Evolutionary conservation across 2,113 vertebrate species (phyloP).

Genomic region (Heptranchias perlo): DNA sequence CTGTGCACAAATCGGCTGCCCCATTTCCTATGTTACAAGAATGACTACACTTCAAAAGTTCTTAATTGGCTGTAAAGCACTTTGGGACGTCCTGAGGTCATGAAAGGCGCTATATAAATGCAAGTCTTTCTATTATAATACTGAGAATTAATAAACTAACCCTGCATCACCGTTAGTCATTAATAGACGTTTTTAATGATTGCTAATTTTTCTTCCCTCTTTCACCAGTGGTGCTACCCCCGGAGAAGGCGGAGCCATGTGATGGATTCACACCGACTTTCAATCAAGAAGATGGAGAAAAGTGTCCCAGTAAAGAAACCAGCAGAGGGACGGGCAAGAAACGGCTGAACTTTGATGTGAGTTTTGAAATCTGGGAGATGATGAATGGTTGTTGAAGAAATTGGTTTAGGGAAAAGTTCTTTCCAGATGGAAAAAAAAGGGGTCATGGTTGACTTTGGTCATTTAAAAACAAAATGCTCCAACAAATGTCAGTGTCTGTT

Average conservation of each 20-base stretch:
- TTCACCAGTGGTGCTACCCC: slow-evolving; percentile 58
- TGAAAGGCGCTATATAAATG: neutral
- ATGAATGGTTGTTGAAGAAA: neutral
- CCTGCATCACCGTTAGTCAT: slow-evolving; percentile 6
- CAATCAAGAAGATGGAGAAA: slow-evolving; percentile 53
- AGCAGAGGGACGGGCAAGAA: slow-evolving; percentile 53
- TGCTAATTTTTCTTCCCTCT: neutral
- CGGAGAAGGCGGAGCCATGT: slow-evolving; percentile 63
- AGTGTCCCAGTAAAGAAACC: slow-evolving; percentile 46
- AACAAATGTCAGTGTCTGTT: neutral
- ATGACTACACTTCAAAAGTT: neutral
- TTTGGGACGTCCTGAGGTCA: neutral
- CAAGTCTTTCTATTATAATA: neutral
- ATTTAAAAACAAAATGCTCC: neutral
- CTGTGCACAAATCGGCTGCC: neutral
- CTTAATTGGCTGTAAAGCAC: neutral
- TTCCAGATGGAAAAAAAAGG: neutral
- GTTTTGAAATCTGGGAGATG: slow-evolving; percentile 30
- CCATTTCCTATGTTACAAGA: neutral
- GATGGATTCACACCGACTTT: slow-evolving; percentile 54
- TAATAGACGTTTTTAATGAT: neutral
- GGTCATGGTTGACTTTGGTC: neutral
- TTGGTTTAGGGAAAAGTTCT: neutral
- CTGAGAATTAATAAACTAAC: neutral
- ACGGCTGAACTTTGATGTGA: slow-evolving; percentile 62